Evolutionary conservation across 2,797 vertebrate species (phyloP).

Genomic region (Tenualosa thibaudeaui): DNA sequence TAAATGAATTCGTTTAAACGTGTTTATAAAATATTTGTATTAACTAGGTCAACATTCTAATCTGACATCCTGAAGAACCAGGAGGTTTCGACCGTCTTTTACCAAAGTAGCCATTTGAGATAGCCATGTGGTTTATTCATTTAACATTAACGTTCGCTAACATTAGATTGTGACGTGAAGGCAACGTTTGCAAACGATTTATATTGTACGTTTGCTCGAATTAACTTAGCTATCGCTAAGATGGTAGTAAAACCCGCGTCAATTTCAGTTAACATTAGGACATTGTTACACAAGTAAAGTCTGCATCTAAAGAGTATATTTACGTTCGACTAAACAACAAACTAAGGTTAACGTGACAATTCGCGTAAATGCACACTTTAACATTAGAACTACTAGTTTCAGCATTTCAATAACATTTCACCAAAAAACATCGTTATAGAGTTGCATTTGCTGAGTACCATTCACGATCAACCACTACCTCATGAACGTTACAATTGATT

Average conservation of each 20-base stretch:
- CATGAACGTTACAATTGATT: conserved; percentile 40
- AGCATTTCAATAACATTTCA: too few species aligned
- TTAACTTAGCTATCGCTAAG: not conserved
- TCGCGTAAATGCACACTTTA: not conserved
- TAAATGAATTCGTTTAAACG: too few species aligned
- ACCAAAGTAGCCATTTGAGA: too few species aligned
- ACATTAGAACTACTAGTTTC: not conserved
- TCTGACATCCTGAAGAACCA: not conserved
- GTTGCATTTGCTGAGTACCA: not conserved
- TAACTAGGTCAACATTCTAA: not conserved
- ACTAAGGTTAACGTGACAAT: too few species aligned
- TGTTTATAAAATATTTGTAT: not conserved
- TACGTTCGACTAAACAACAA: not conserved
- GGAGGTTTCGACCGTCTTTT: not conserved
- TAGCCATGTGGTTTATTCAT: too few species aligned
- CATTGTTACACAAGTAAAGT: not conserved
- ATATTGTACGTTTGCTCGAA: not conserved
- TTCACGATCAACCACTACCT: not conserved
- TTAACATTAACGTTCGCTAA: not conserved
- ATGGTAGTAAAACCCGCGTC: not conserved
- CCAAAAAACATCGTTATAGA: not conserved
- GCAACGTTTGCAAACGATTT: not conserved
- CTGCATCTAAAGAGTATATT: not conserved
- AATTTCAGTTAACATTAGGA: too few species aligned
- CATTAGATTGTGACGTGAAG: not conserved